Conservation (phyloP, 2,113 vertebrate species). For the Indri indri region DNA sequence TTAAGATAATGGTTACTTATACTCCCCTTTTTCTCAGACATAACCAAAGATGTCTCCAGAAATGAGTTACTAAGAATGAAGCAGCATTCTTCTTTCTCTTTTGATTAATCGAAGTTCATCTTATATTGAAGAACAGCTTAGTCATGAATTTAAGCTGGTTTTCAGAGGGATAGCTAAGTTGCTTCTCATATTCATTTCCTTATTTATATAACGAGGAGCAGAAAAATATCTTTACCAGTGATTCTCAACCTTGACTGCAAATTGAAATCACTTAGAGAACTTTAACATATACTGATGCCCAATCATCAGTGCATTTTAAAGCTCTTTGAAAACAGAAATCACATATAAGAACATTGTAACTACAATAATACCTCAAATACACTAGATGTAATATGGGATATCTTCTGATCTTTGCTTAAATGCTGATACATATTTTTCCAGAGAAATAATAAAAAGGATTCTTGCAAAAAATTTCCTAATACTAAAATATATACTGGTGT, state of each 20-base stretch:
- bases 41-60: not conserved
- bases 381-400: not conserved
- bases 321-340: not conserved
- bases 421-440: not conserved
- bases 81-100: not conserved
- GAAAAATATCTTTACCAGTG: not conserved
- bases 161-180: slow-evolving; percentile 11
- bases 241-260: not conserved
- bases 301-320: too few species aligned
- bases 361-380: not conserved
- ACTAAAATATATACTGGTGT: too few species aligned
- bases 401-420: slow-evolving; percentile 11
- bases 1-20: not conserved
- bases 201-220: slow-evolving; percentile 42
- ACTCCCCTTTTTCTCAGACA: not conserved
- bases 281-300: slow-evolving; percentile 4
- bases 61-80: slow-evolving; percentile 1
- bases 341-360: not conserved
- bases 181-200: slow-evolving; percentile 29
- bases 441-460: not conserved
- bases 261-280: slow-evolving; percentile 34
- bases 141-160: slow-evolving; percentile 25
- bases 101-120: slow-evolving; percentile 54
- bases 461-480: not conserved
- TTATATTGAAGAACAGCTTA: slow-evolving; percentile 13